Base-by-base conservation (phyloP, 1,140 invertebrate genomes). In the Eubasilissa regina region DNA sequence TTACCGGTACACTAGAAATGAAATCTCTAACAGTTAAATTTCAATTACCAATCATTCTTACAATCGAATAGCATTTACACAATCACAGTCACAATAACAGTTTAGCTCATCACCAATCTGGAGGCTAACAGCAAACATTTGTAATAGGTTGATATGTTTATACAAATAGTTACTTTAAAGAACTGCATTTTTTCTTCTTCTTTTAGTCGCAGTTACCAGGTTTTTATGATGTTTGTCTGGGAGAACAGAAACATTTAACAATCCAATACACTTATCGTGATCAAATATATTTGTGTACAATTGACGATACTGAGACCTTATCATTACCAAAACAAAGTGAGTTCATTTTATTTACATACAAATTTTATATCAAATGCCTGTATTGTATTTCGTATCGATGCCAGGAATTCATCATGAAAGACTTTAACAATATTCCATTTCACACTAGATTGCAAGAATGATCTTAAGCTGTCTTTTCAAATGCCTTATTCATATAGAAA, bases 201-300 rank as follows among this genome's bases (percentile, higher is more conserved):
- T 91, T 92, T 58, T 87, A 99, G 97, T 94, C 94, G 85, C 95
- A 98, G 85, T 87, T 99, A 68, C 95, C 97, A 47, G 98, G 98
- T 35, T 99, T 99, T 88, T 99, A 96, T 88, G 98, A 99, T 88
- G 97, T 97, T 0, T 97, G 96, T 85, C 92, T 98, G 15, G 97
- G 97, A 3, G 97, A 99, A 83, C 94, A 96, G 7, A 99, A 99
- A 87, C 92, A 92, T 79, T 88, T 99, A 25, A 92, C 93, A 48
- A 92, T 99, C 77, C 92, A 95, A 83, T 99, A 99, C 86, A 91
- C 93, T 83, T 98, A 95, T 87, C 93, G 94, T 83, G 92, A 93
- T 85, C 91, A 94, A 84, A 89, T 92, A 7, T 94, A 98, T 86
- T 91, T 94, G 85, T 93, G 95, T 83, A 93, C 94, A n/a, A 88